Evolutionary conservation across 1,140 invertebrate genomes (phyloP).

Genomic region (Sycophaga agraensis): DNA sequence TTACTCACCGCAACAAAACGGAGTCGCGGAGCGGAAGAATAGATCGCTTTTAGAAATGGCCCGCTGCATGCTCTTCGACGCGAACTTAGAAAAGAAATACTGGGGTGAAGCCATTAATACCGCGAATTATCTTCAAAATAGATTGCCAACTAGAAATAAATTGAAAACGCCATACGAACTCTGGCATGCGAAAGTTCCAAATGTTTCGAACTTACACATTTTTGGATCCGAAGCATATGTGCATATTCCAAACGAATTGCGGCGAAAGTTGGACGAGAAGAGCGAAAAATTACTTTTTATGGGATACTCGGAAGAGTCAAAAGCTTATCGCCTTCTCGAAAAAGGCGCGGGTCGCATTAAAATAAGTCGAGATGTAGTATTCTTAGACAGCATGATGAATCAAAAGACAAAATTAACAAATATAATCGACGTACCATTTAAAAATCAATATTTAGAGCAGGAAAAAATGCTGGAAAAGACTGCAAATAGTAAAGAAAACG

Average conservation of each 20-base stretch:
- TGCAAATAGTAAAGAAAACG: too few relatives aligned
- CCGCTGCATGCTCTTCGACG: background rate
- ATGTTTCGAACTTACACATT: slow-evolving; percentile 8
- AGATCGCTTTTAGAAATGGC: background rate
- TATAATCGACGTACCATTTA: too few relatives aligned
- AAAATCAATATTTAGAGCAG: background rate
- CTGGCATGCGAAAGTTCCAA: slow-evolving; percentile 14
- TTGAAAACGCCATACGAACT: slow-evolving; percentile 30
- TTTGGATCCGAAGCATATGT: slow-evolving; percentile 17
- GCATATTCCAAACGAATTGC: slow-evolving; percentile 34
- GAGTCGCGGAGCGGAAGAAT: background rate
- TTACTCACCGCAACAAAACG: background rate
- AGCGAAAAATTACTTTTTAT: slow-evolving; percentile 23
- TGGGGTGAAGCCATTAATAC: background rate
- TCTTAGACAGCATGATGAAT: too few relatives aligned
- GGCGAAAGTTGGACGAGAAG: slow-evolving; percentile 32
- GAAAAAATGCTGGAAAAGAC: background rate
- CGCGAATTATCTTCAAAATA: slow-evolving; percentile 38
- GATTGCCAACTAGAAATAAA: slow-evolving; percentile 3
- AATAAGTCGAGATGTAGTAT: too few relatives aligned
- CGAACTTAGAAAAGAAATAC: background rate
- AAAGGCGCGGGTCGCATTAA: too few relatives aligned
- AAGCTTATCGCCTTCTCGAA: background rate
- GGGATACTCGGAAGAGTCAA: slow-evolving; percentile 25
- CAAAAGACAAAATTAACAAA: too few relatives aligned